Percentiles rank a stretch among this genome's conserved stretches.
These are phyloP conservation scores for Dendrocincla tyrannina DNA, from an alignment of 2,797 vertebrate genomes.

Conservation along the genomic window DNA sequence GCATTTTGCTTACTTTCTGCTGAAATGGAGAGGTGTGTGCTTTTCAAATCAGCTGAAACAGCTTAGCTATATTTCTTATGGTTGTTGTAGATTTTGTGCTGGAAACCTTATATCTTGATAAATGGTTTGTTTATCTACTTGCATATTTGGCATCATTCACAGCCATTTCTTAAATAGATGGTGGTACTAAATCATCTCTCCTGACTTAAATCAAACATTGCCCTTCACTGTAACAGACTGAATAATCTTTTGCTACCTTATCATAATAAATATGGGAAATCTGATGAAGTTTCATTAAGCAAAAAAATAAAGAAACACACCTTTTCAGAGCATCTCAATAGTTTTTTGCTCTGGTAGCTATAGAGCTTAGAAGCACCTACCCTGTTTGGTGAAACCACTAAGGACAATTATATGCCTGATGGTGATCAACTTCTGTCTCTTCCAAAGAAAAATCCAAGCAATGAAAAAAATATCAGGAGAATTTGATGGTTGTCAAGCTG, in stretches of 20 bases:
- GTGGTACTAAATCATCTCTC: background rate
- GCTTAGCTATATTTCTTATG: background rate
- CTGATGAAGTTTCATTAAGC: background rate
- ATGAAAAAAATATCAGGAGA: background rate
- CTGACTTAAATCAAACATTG: background rate
- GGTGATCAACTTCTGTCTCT: background rate
- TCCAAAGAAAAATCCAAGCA: background rate
- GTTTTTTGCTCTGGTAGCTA: background rate
- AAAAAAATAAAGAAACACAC: fast-evolving
- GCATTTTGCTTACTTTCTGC: background rate
- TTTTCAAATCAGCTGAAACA: background rate
- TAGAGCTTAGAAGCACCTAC: background rate
- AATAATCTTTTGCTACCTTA: background rate
- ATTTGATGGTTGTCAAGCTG: background rate
- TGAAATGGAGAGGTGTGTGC: background rate
- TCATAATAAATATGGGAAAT: background rate
- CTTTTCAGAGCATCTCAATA: background rate
- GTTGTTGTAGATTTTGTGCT: background rate
- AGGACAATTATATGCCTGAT: background rate
- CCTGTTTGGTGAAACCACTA: background rate
- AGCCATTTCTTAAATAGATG: background rate
- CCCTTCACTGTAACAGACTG: background rate
- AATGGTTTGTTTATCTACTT: conserved; percentile 30
- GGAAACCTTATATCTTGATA: background rate
- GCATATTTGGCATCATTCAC: background rate